Evolutionary conservation across 2,797 vertebrate species (phyloP).

Genomic region (Tamandua tetradactyla): DNA sequence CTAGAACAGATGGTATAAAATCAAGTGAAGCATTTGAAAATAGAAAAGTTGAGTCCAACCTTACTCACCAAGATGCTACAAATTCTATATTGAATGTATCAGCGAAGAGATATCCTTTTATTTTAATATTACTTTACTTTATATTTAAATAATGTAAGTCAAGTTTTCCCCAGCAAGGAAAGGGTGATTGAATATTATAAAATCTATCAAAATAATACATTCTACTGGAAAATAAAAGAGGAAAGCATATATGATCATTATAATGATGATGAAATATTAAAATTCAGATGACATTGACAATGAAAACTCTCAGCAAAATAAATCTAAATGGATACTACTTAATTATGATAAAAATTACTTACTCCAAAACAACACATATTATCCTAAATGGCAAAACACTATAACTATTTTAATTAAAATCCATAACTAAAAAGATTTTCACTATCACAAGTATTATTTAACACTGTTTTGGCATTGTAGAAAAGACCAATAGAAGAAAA

Average conservation of each 20-base stretch:
- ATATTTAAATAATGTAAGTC: neutral
- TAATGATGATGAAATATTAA: neutral
- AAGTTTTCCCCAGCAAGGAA: neutral
- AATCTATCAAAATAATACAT: neutral
- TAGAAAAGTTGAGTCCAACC: neutral
- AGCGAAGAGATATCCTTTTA: neutral
- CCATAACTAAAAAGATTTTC: no score
- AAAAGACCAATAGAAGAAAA: neutral
- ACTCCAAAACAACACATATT: no score
- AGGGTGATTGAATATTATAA: neutral
- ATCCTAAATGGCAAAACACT: neutral
- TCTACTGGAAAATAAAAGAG: neutral
- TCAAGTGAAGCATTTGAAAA: fast-evolving
- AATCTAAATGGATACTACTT: no score
- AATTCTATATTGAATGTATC: neutral
- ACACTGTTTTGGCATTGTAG: neutral
- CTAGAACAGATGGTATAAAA: neutral
- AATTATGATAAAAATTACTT: neutral
- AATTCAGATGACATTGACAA: neutral
- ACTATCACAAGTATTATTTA: fast-evolving
- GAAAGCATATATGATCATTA: neutral
- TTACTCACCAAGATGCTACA: no score
- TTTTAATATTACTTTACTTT: neutral
- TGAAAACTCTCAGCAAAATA: neutral
- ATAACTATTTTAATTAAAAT: neutral